Evolutionary conservation across 1,140 invertebrate genomes (phyloP).

Genomic region (Drosophila nebulosa): DNA sequence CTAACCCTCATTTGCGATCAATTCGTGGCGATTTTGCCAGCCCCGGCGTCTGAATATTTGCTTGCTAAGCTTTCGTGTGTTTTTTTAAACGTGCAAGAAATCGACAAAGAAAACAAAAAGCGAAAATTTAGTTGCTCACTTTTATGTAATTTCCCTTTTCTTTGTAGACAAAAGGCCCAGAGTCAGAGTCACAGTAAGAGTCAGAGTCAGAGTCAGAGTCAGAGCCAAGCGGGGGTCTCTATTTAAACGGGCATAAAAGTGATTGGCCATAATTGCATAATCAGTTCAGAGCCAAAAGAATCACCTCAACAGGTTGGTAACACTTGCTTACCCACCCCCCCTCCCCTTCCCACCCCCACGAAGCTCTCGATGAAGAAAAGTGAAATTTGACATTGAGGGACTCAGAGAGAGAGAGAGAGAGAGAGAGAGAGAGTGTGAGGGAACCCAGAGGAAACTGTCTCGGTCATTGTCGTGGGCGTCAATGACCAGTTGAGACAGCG

Average conservation of each 20-base stretch:
- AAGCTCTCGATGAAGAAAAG: conserved; percentile 53
- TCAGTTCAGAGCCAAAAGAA: conserved; percentile 52
- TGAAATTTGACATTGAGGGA: conserved; percentile 74
- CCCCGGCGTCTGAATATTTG: conserved; percentile 64
- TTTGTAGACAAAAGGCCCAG: conserved; percentile 33
- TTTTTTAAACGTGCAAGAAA: conserved; percentile 69
- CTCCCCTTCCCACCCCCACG: background rate
- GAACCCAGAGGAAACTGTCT: background rate
- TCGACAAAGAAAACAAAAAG: conserved; percentile 14
- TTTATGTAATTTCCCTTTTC: conserved; percentile 80
- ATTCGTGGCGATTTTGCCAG: conserved; percentile 72
- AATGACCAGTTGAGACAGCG: conserved; percentile 54
- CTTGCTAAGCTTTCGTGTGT: conserved; percentile 49
- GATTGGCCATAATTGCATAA: conserved; percentile 79
- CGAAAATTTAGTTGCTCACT: conserved; percentile 77
- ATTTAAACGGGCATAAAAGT: conserved; percentile 69
- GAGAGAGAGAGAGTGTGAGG: too few relatives aligned
- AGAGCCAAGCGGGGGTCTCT: conserved; percentile 26
- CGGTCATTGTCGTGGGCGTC: conserved; percentile 24
- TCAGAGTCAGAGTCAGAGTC: conserved; percentile 7
- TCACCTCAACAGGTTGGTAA: conserved; percentile 61
- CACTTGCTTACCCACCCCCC: background rate
- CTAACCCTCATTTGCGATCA: conserved; percentile 78
- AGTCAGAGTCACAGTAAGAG: conserved; percentile 5
- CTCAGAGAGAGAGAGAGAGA: too few relatives aligned